Conservation (phyloP, 2,797 vertebrate genomes). For the Dromococcyx pavoninus region DNA sequence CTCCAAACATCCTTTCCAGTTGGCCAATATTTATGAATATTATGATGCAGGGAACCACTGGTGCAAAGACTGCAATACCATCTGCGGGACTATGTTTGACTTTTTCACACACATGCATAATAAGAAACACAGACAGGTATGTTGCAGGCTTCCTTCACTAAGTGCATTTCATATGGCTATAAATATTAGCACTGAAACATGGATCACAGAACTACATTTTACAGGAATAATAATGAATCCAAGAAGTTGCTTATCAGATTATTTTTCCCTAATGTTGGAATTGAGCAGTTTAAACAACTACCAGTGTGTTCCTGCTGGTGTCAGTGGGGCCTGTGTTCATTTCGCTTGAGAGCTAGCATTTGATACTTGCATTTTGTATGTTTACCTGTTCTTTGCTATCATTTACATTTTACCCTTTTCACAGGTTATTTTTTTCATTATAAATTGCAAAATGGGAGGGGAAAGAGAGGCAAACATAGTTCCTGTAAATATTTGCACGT, state of each 20-base stretch:
- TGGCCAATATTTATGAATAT: constrained; percentile 85
- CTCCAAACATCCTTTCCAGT: constrained; percentile 69
- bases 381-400: constrained; percentile 39
- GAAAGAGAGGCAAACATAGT: constrained; percentile 45
- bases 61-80: constrained; percentile 95
- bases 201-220: constrained; percentile 32
- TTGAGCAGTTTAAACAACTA: neutral
- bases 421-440: constrained; percentile 64
- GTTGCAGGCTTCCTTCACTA: constrained; percentile 70
- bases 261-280: neutral
- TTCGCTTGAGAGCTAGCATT: neutral
- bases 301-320: neutral
- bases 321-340: constrained; percentile 65
- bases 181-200: constrained; percentile 35
- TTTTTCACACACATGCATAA: constrained; percentile 97
- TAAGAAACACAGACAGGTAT: constrained; percentile 93
- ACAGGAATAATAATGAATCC: neutral
- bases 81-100: constrained; percentile 94
- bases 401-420: constrained; percentile 65
- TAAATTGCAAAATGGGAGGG: constrained; percentile 61
- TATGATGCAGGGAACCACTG: constrained; percentile 96
- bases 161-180: constrained; percentile 39
- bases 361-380: constrained; percentile 35
- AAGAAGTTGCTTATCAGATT: neutral
- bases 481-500: constrained; percentile 26